Conservation (phyloP, 2,797 vertebrate genomes). For the Accipiter badius region DNA sequence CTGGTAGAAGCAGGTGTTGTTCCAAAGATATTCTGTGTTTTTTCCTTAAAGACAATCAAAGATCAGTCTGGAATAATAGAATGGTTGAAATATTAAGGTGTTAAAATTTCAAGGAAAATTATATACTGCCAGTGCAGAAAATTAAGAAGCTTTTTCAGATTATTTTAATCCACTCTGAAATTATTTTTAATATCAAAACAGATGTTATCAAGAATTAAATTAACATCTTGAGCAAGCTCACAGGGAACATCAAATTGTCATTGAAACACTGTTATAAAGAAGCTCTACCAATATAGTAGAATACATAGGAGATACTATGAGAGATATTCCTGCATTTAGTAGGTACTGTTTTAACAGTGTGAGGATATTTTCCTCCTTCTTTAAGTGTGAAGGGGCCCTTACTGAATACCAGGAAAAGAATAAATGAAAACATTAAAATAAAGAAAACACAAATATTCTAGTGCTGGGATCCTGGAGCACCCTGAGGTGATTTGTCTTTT, state of each 20-base stretch:
- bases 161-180: not conserved
- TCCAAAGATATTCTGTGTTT: not conserved
- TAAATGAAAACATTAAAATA: constrained; percentile 53
- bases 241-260: not conserved
- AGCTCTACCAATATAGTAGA: not conserved
- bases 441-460: constrained; percentile 46
- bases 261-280: not conserved
- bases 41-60: not conserved
- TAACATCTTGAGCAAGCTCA: not conserved
- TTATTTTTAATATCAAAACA: not conserved
- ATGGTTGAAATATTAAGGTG: not conserved
- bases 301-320: not conserved
- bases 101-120: not conserved
- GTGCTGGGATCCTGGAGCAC: not conserved
- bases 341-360: not conserved
- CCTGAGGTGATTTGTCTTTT: not conserved
- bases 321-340: not conserved
- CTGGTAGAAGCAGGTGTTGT: not conserved
- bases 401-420: constrained; percentile 31
- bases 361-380: constrained; percentile 22
- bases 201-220: not conserved
- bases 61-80: not conserved
- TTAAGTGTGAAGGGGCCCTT: not conserved
- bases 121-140: not conserved
- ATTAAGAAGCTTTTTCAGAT: not conserved